Evolutionary conservation across 2,888 invertebrate genomes (phyloP).

Genomic region (Anoncus sp.): DNA sequence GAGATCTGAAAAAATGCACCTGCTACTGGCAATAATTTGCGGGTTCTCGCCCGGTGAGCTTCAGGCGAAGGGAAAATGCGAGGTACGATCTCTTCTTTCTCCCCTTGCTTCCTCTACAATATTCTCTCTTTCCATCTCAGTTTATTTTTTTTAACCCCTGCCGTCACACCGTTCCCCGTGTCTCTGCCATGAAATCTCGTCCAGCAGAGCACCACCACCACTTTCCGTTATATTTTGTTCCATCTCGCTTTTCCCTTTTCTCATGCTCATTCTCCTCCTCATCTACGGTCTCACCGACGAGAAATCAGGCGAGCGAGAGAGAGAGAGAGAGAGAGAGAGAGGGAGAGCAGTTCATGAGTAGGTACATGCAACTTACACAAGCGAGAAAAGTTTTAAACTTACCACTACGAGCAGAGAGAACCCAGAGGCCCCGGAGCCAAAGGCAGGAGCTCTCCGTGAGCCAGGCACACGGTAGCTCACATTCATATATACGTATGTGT

Average conservation of each 20-base stretch:
- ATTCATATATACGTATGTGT: conserved; percentile 59
- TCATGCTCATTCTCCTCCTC: conserved; percentile 46
- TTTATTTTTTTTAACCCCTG: conserved; percentile 38
- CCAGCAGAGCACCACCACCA: conserved; percentile 54
- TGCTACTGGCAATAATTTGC: conserved; percentile 80
- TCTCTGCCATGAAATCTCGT: conserved; percentile 63
- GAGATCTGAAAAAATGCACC: conserved; percentile 77
- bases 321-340: conserved; percentile 14
- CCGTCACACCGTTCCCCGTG: conserved; percentile 55
- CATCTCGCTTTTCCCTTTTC: conserved; percentile 55
- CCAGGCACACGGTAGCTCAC: conserved; percentile 68
- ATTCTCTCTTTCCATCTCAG: conserved; percentile 34
- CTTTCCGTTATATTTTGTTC: conserved; percentile 47
- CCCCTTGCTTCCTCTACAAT: conserved; percentile 40
- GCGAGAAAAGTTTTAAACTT: conserved; percentile 82
- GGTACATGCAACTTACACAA: conserved; percentile 72
- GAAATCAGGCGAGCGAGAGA: conserved; percentile 40
- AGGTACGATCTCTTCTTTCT: conserved; percentile 49
- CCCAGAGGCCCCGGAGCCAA: conserved; percentile 53
- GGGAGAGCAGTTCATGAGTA: conserved; percentile 40
- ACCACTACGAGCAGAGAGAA: conserved; percentile 73
- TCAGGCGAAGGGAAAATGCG: conserved; percentile 30
- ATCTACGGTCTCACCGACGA: conserved; percentile 31
- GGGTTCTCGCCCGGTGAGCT: conserved; percentile 61
- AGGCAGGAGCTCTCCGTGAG: conserved; percentile 51